These are phyloP conservation scores for Prietella phreatophila DNA, from an alignment of 2,113 vertebrate species.

Conservation along the genomic window DNA sequence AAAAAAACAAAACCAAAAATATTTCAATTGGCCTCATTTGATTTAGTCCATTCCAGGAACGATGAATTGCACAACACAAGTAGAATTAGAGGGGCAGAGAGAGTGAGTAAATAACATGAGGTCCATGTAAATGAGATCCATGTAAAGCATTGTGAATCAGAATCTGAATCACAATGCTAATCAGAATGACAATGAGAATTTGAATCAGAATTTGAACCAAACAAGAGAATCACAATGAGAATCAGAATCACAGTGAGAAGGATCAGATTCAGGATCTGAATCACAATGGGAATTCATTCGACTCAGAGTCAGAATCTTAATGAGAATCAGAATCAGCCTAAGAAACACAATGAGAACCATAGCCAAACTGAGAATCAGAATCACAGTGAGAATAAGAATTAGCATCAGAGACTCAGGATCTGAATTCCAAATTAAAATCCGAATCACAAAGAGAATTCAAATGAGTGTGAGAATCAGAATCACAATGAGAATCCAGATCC, in stretches of 20 bases:
- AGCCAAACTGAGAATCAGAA: neutral
- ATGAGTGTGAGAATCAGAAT: no score
- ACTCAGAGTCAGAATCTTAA: neutral
- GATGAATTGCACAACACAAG: neutral
- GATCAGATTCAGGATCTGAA: no score
- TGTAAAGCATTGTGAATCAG: neutral
- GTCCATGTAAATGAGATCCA: no score
- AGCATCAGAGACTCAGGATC: no score
- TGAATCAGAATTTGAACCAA: neutral
- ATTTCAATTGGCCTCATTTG: constrained; percentile 3
- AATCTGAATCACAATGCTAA: neutral
- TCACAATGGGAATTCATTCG: neutral
- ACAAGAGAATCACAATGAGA: neutral
- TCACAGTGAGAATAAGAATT: neutral
- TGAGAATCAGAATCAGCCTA: neutral
- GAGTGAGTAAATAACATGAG: neutral
- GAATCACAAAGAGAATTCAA: no score
- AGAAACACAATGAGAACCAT: neutral
- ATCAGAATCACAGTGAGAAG: neutral
- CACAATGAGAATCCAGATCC: no score
- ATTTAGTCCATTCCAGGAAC: neutral
- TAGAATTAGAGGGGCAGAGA: neutral
- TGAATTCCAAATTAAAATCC: no score
- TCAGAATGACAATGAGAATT: neutral
- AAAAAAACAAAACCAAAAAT: neutral